Evolutionary conservation across 2,888 invertebrate genomes (phyloP).

Genomic region (Aphrophora alni): DNA sequence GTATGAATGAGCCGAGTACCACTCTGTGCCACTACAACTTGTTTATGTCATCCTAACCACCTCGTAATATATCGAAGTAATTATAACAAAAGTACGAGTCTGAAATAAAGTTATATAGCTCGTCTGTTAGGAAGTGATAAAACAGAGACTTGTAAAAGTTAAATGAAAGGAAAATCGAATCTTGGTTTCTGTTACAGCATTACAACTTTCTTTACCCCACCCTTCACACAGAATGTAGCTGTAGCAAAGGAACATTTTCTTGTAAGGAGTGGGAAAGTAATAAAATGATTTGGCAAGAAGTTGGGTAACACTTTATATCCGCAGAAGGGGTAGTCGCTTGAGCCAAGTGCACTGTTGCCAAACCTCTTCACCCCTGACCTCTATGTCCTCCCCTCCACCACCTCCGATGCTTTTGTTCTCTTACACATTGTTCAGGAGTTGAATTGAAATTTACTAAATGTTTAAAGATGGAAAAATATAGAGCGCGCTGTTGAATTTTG

Average conservation of each 20-base stretch:
- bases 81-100: too few relatives aligned
- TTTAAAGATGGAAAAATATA: background rate
- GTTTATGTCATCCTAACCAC: too few relatives aligned
- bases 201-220: background rate
- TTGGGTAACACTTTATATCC: conserved; percentile 6
- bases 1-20: too few relatives aligned
- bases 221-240: background rate
- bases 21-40: too few relatives aligned
- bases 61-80: too few relatives aligned
- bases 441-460: conserved; percentile 5
- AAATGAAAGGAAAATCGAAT: background rate
- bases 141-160: background rate
- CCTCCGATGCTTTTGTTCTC: background rate
- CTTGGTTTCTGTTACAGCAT: background rate
- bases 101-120: too few relatives aligned
- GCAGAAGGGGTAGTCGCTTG: background rate
- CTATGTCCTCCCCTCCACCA: background rate
- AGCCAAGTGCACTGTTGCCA: conserved; percentile 19
- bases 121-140: too few relatives aligned
- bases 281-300: conserved; percentile 17
- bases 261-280: background rate
- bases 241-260: background rate
- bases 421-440: background rate
- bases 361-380: conserved; percentile 6
- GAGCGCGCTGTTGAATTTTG: too few relatives aligned